phyloP scores from a whole-genome alignment of 2,797 vertebrate species.

The Triplophysa yarkandensis region DNA sequence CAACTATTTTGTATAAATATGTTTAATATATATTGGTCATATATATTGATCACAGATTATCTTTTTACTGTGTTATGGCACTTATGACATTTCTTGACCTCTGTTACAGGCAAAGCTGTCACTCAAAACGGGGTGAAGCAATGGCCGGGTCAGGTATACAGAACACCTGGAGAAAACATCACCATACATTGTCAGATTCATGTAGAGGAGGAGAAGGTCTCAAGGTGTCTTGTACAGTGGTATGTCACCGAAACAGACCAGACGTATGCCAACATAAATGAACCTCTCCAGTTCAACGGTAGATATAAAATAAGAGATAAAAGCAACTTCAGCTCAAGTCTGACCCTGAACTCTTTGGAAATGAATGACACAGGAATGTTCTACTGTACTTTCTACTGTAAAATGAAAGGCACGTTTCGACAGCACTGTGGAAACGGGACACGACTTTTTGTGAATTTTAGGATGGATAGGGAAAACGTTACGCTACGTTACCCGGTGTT shows the following conservation, averaged over 20 bases:
- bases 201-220: constrained; percentile 21
- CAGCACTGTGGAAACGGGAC: constrained; percentile 49
- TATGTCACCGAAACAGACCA: constrained; percentile 1
- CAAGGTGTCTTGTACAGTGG: constrained; percentile 43
- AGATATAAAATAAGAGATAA: constrained; percentile 24
- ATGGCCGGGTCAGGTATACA: constrained; percentile 7
- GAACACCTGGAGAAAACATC: constrained; percentile 27
- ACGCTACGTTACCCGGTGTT: not conserved
- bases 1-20: too few species aligned
- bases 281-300: constrained; percentile 24
- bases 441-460: constrained; percentile 32
- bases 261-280: not conserved
- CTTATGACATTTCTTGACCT: not conserved
- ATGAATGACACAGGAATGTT: constrained; percentile 49
- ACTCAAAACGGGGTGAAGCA: constrained; percentile 45
- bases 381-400: constrained; percentile 52
- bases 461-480: not conserved
- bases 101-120: constrained; percentile 14
- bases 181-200: constrained; percentile 42
- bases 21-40: too few species aligned
- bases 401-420: not conserved
- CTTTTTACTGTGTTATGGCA: not conserved
- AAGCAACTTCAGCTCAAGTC: not conserved
- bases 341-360: constrained; percentile 36
- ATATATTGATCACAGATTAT: too few species aligned